A percentile compares a stretch with the other conserved stretches of the same genome.
phyloP scores from a whole-genome alignment of 2,113 vertebrate genomes.

The Litocranius walleri region DNA sequence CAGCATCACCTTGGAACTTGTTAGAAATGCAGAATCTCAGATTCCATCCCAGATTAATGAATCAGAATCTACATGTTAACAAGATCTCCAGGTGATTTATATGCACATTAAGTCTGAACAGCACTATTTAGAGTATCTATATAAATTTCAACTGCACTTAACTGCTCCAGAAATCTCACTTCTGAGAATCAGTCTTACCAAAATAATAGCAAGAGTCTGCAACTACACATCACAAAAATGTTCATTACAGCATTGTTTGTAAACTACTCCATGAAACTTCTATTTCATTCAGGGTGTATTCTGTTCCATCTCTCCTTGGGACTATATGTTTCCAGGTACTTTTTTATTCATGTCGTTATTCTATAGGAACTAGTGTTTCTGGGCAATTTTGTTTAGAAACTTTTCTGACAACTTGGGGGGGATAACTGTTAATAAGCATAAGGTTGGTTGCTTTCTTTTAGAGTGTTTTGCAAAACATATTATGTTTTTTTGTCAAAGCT shows the following conservation, averaged over 20 bases:
- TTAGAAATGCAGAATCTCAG: background rate
- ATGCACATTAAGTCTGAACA: background rate
- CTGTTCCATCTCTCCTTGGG: background rate
- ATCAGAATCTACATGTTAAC: background rate
- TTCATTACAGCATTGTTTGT: background rate
- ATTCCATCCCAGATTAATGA: background rate
- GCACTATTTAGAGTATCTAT: background rate
- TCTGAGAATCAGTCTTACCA: conserved; percentile 11
- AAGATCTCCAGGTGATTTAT: conserved; percentile 27
- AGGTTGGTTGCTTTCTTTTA: background rate
- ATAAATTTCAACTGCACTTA: background rate
- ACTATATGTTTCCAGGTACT: background rate
- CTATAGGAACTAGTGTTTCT: background rate
- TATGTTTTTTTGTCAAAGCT: background rate
- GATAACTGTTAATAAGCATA: background rate
- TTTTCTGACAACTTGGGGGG: background rate
- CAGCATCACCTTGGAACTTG: background rate
- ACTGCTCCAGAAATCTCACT: background rate
- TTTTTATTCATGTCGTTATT: background rate
- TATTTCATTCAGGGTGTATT: background rate
- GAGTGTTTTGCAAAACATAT: background rate
- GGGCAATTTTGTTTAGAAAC: background rate
- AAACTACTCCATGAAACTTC: background rate
- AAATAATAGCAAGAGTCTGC: background rate
- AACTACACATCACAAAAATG: background rate